Percentiles rank a stretch among this genome's conserved stretches.
These are phyloP conservation scores for Tragelaphus scriptus DNA, from an alignment of 2,113 vertebrate species.

Conservation along the genomic window DNA sequence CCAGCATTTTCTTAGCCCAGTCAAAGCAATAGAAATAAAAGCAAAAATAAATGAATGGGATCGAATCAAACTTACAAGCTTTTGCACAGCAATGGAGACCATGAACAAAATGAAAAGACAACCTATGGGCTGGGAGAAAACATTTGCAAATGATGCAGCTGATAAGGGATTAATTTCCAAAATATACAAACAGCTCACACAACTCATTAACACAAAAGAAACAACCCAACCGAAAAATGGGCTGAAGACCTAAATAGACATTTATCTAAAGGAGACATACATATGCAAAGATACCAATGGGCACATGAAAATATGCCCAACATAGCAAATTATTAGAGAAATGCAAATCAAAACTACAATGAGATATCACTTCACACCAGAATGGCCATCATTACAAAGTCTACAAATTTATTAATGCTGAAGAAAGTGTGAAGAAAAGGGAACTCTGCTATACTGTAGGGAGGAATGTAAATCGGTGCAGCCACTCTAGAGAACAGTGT, in stretches of 20 bases:
- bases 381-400: neutral
- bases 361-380: neutral
- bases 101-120: neutral
- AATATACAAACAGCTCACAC: neutral
- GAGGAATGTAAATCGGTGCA: neutral
- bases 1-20: neutral
- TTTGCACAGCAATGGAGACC: neutral
- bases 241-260: neutral
- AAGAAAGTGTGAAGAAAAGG: neutral
- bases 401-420: neutral
- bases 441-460: neutral
- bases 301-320: neutral
- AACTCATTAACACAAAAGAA: neutral
- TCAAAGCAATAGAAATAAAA: neutral
- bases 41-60: neutral
- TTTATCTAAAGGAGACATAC: neutral
- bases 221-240: neutral
- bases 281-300: neutral
- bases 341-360: neutral
- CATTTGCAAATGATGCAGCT: neutral
- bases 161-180: neutral
- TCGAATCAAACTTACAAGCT: neutral
- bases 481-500: neutral
- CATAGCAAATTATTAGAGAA: neutral
- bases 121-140: neutral